Evolutionary conservation across 2,888 invertebrate species (phyloP), one percentile per base, ranked within the genome.

Genomic region (Synergus itoensis): DNA sequence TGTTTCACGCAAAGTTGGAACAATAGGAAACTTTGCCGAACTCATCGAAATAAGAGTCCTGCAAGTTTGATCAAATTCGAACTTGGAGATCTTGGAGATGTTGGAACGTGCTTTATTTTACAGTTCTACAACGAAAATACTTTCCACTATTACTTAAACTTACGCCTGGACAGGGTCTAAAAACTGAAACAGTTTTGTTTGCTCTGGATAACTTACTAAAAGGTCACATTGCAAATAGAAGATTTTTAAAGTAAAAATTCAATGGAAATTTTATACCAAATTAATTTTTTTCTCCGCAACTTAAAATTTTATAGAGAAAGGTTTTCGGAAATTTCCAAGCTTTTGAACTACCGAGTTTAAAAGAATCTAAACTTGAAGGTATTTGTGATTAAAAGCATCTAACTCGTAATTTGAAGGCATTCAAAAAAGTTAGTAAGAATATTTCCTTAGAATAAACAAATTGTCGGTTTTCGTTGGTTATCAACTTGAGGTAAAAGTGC

Each of bases 331-430:
- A 4, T 16, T 8, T 53, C n/a, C 2, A 8, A 53, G 8, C 53
- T 53, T 53, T n/a, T n/a, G n/a, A 53, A n/a, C 16, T n/a, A 2
- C n/a, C 7, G 53, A 53, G 11, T 16, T 16, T 48, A 5, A 18
- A 57, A 57, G 57, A 9, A 18, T 57, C 18, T 57, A 28, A 69
- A 69, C 48, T 69, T 48, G 28, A 48, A 28, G 48, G 8, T 45
- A 21, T 67, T 14, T 28, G 45, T 14, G 21, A 36, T 48, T 36
- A 7, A 40, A 73, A 73, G 48, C 28, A 48, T 28, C 36, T 48
- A 28, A 73, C 53, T 69, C 21, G 18, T 73, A 18, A 73, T 28
- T 53, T 73, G 53, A 36, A 18, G 53, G 36, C 21, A 73, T 73
- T 73, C 53, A n/a, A 69, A 48, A 16, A 48, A 48, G 14, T 69